Conservation (phyloP, 2,888 invertebrate species). For the Aspidapion aeneum region DNA sequence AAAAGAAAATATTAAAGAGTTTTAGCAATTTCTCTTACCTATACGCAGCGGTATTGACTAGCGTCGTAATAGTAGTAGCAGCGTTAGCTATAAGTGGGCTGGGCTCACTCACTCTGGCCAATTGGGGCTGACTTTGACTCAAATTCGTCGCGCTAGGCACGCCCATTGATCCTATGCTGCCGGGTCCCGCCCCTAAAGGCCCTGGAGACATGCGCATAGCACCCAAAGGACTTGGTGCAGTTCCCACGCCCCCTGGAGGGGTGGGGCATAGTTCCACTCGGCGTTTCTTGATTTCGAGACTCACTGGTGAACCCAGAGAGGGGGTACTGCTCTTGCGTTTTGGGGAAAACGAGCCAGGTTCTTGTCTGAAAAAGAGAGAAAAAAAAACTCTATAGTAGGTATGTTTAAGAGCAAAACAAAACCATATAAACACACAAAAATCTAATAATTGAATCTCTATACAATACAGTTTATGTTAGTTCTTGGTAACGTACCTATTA, state of each 20-base stretch:
- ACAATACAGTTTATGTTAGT: not conserved
- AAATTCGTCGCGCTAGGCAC: no score
- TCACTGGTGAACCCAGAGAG: constrained; percentile 47
- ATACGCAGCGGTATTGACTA: constrained; percentile 61
- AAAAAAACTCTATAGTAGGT: no score
- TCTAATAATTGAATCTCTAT: not conserved
- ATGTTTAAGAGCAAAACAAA: no score
- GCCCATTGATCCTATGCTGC: constrained; percentile 23
- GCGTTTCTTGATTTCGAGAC: constrained; percentile 62
- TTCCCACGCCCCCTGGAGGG: constrained; percentile 34
- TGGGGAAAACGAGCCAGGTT: constrained; percentile 48
- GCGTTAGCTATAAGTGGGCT: constrained; percentile 69
- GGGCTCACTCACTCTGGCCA: constrained; percentile 58
- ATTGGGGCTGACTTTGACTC: constrained; percentile 49
- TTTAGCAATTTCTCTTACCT: no score
- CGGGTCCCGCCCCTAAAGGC: constrained; percentile 25
- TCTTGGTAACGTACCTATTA: constrained; percentile 43
- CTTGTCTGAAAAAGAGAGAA: not conserved
- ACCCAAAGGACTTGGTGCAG: constrained; percentile 28
- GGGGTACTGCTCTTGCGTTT: constrained; percentile 62
- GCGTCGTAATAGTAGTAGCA: constrained; percentile 65
- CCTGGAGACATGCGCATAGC: constrained; percentile 35
- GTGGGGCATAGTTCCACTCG: constrained; percentile 50
- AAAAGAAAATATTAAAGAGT: no score
- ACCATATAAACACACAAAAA: no score